Evolutionary conservation across 2,797 vertebrate genomes (phyloP).

Genomic region (Tarsius wallacei): DNA sequence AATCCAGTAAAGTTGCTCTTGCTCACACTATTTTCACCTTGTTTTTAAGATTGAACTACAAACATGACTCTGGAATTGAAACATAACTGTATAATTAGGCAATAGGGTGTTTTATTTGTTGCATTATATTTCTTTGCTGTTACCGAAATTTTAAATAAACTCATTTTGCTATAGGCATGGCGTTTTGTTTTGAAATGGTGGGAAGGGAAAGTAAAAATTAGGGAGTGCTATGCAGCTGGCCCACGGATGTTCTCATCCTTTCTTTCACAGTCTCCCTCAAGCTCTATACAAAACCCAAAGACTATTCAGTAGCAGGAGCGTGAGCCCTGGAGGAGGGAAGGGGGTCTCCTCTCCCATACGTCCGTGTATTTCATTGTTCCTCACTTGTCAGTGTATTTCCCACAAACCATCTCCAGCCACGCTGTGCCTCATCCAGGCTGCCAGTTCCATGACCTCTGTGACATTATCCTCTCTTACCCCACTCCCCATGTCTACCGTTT

Average conservation of each 20-base stretch:
- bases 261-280: conserved; percentile 83
- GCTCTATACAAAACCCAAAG: conserved; percentile 85
- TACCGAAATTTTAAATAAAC: conserved; percentile 74
- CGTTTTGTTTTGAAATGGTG: conserved; percentile 80
- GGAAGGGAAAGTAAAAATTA: conserved; percentile 18
- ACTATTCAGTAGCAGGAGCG: conserved; percentile 79
- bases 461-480: conserved; percentile 66
- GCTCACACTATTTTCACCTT: neutral
- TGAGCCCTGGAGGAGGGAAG: conserved; percentile 70
- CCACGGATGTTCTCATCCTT: conserved; percentile 76
- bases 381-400: conserved; percentile 88
- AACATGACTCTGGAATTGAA: conserved; percentile 66
- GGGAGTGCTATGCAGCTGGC: neutral
- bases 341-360: conserved; percentile 76
- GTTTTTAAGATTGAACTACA: conserved; percentile 76
- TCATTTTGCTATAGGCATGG: conserved; percentile 69
- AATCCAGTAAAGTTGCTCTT: conserved; percentile 59
- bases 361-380: conserved; percentile 86
- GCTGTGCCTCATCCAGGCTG: conserved; percentile 35
- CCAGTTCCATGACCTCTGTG: conserved; percentile 63
- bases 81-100: conserved; percentile 66
- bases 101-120: conserved; percentile 71
- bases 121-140: conserved; percentile 58
- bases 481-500: conserved; percentile 37
- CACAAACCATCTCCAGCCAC: conserved; percentile 83